Evolutionary conservation across 2,797 vertebrate genomes (phyloP).

Genomic region (Bradypodion pumilum): DNA sequence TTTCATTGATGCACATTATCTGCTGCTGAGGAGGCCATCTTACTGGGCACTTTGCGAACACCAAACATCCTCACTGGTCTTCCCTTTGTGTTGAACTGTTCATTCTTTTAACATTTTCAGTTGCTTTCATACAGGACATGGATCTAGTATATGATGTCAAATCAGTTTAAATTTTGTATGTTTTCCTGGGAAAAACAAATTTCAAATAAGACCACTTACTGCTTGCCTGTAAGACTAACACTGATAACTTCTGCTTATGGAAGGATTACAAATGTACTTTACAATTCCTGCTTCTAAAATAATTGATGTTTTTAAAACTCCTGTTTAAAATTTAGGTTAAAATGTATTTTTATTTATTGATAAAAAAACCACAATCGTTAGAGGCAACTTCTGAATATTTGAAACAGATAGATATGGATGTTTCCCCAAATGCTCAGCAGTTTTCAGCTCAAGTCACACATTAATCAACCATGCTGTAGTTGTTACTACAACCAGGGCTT

Average conservation of each 20-base stretch:
- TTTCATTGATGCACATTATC: background rate
- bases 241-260: constrained; percentile 52
- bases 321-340: constrained; percentile 35
- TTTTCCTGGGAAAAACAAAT: constrained; percentile 10
- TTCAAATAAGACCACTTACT: constrained; percentile 42
- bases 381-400: background rate
- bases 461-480: background rate
- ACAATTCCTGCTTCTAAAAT: no score
- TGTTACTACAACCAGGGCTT: no score
- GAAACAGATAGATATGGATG: background rate
- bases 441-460: background rate
- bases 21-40: background rate
- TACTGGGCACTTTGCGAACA: background rate
- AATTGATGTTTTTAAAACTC: no score
- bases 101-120: constrained; percentile 53
- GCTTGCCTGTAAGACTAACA: constrained; percentile 40
- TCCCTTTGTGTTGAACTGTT: constrained; percentile 34
- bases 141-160: constrained; percentile 63
- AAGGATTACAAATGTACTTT: constrained; percentile 30
- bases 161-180: constrained; percentile 58
- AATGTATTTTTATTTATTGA: no score
- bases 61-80: constrained; percentile 3
- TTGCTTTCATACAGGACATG: constrained; percentile 30
- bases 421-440: background rate
- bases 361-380: background rate